Evolutionary conservation across 2,113 vertebrate genomes (phyloP).

Genomic region (Hippocampus guttulatus): DNA sequence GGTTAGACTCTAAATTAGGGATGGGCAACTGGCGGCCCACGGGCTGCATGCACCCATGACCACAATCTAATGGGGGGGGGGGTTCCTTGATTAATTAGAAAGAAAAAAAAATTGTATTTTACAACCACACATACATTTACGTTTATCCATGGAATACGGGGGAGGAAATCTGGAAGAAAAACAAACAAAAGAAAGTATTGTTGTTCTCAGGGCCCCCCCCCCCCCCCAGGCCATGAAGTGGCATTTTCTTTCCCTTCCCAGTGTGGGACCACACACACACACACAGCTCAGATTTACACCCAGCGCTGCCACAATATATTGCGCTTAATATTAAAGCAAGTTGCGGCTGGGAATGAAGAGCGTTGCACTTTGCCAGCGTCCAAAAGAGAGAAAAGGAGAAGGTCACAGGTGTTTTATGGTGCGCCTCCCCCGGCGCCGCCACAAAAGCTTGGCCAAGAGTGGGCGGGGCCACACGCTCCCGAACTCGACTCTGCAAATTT

Average conservation of each 20-base stretch:
- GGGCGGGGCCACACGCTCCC: conserved; percentile 40
- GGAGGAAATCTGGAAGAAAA: too few species aligned
- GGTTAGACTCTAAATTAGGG: too few species aligned
- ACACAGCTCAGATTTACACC: neutral
- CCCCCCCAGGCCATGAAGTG: neutral
- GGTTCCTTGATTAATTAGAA: too few species aligned
- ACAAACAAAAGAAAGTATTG: too few species aligned
- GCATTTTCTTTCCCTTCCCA: neutral
- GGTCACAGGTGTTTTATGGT: conserved; percentile 60
- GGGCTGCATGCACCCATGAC: too few species aligned
- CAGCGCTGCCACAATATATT: neutral
- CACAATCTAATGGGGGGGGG: too few species aligned
- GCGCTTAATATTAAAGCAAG: conserved; percentile 8
- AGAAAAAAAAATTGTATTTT: too few species aligned
- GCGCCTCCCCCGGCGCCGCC: conserved; percentile 20
- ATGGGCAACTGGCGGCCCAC: too few species aligned
- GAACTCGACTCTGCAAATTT: neutral
- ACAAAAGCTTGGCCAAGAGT: conserved; percentile 41
- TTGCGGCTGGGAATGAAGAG: conserved; percentile 1
- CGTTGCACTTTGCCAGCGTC: conserved; percentile 2
- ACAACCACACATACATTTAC: too few species aligned
- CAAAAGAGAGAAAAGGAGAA: conserved; percentile 29
- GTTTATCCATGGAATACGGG: too few species aligned
- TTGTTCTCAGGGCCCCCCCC: too few species aligned
- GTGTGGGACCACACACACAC: neutral